Evolutionary conservation across 2,888 invertebrate genomes (phyloP).

Genomic region (Phengaris alcon): DNA sequence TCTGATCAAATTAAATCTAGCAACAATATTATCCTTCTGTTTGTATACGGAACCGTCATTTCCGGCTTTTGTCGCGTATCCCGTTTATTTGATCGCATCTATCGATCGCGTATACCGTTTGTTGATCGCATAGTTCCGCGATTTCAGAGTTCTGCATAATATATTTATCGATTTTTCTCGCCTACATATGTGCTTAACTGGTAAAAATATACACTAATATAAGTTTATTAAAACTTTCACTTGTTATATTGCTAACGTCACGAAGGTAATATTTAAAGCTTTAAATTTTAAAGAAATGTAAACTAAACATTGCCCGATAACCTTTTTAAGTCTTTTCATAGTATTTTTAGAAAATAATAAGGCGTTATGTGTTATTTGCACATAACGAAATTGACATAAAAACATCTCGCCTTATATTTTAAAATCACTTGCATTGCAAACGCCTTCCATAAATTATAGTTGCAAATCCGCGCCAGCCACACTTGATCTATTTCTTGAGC

Average conservation of each 20-base stretch:
- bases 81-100: background rate
- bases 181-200: no score
- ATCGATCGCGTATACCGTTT: background rate
- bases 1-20: constrained; percentile 8
- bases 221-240: no score
- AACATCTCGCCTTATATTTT: background rate
- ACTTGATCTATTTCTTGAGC: constrained; percentile 18
- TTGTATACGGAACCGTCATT: constrained; percentile 28
- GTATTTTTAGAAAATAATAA: no score
- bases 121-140: background rate
- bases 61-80: constrained; percentile 20
- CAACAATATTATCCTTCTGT: constrained; percentile 1
- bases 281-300: no score
- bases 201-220: no score
- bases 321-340: no score
- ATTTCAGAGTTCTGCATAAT: background rate
- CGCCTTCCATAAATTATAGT: background rate
- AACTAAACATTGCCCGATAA: no score
- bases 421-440: constrained; percentile 2
- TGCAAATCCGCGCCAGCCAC: constrained; percentile 3
- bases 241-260: no score
- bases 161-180: background rate
- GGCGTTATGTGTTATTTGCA: no score
- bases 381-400: no score
- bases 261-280: no score